Evolutionary conservation across 2,797 vertebrate species (phyloP).

Genomic region (Holocentrus rufus): DNA sequence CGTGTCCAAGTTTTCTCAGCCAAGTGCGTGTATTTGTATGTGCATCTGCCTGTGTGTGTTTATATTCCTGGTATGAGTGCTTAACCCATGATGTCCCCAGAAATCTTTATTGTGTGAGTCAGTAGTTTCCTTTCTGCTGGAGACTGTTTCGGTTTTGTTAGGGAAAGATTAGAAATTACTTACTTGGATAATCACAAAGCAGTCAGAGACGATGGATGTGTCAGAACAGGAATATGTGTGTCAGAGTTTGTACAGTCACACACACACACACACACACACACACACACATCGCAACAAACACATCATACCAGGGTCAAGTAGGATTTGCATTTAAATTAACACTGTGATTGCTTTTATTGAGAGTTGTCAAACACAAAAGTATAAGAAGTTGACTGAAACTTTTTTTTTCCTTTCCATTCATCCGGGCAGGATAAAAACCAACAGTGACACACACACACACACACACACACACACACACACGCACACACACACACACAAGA

Average conservation of each 20-base stretch:
- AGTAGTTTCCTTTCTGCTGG: too few relatives aligned
- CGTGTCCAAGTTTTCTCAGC: accelerated
- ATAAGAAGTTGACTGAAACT: not conserved
- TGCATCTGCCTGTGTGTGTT: not conserved
- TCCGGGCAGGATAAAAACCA: too few relatives aligned
- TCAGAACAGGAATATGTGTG: not conserved
- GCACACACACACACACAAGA: too few relatives aligned
- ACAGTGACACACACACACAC: too few relatives aligned
- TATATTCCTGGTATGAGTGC: not conserved
- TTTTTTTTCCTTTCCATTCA: too few relatives aligned
- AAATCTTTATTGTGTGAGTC: not conserved
- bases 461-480: too few relatives aligned
- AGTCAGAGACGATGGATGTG: not conserved
- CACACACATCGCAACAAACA: not conserved
- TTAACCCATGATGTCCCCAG: not conserved
- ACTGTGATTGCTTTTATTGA: too few relatives aligned
- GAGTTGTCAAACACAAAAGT: not conserved
- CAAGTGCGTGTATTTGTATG: not conserved
- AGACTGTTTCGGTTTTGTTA: not conserved
- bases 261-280: not conserved
- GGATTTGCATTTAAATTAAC: too few relatives aligned
- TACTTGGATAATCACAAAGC: too few relatives aligned
- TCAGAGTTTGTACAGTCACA: not conserved
- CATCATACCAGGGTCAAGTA: too few relatives aligned
- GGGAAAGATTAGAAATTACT: too few relatives aligned